Evolutionary conservation across 1,140 invertebrate genomes (phyloP).

Genomic region (Achatina immaculata): DNA sequence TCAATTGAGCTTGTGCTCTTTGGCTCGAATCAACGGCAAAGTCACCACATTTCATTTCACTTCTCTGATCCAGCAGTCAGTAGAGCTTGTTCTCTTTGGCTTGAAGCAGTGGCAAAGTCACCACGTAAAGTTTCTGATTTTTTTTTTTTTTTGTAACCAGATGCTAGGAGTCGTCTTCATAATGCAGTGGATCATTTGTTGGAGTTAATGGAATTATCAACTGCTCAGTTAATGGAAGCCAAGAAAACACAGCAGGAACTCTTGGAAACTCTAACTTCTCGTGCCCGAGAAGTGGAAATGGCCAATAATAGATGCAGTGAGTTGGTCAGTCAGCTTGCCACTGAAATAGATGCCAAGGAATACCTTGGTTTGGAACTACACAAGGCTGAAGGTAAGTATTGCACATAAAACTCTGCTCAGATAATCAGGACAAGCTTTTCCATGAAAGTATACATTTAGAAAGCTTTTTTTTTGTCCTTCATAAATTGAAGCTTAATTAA

Average conservation of each 20-base stretch:
- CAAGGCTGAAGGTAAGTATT: conserved; percentile 63
- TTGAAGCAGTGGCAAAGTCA: too few relatives aligned
- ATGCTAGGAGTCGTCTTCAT: conserved; percentile 62
- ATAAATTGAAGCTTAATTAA: too few relatives aligned
- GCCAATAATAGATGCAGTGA: conserved; percentile 53
- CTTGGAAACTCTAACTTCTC: conserved; percentile 48
- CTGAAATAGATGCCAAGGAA: conserved; percentile 64
- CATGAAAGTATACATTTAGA: too few relatives aligned
- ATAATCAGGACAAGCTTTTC: too few relatives aligned
- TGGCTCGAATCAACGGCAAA: too few relatives aligned
- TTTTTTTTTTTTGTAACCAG: conserved; percentile 46
- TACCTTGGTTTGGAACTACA: conserved; percentile 67
- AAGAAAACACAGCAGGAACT: conserved; percentile 60
- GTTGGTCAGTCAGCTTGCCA: conserved; percentile 58
- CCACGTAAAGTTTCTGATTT: too few relatives aligned
- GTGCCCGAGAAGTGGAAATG: conserved; percentile 47
- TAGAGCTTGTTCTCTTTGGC: too few relatives aligned
- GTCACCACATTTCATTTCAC: too few relatives aligned
- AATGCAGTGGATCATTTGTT: conserved; percentile 61
- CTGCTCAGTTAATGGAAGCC: conserved; percentile 61
- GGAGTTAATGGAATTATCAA: conserved; percentile 64
- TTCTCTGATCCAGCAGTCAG: too few relatives aligned
- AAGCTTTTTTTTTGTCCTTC: too few relatives aligned
- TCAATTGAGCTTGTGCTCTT: too few relatives aligned
- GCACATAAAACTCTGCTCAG: neutral